Evolutionary conservation across 2,113 vertebrate genomes (phyloP).

Genomic region (rabbit (Oryctolagus cuniculus)): mOryCun1.1 NC_091435.1:142345501-142346000

Average conservation of each 20-base stretch:
- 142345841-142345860: background rate
- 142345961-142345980: background rate
- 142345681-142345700: background rate
- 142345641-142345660: background rate
- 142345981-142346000: background rate
- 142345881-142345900: background rate
- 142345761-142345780: background rate
- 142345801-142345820: background rate
- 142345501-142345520: background rate
- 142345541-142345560: background rate
- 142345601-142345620: fast-evolving
- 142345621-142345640: background rate
- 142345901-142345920: background rate
- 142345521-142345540: background rate
- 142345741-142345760: background rate
- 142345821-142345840: fast-evolving
- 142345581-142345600: too few species aligned
- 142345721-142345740: background rate
- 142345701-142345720: background rate
- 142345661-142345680: background rate
- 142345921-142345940: background rate
- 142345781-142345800: background rate
- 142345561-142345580: background rate
- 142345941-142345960: background rate
- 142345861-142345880: background rate